Evolutionary conservation across 2,797 vertebrate species (phyloP).

Genomic region (Squalus acanthias): DNA sequence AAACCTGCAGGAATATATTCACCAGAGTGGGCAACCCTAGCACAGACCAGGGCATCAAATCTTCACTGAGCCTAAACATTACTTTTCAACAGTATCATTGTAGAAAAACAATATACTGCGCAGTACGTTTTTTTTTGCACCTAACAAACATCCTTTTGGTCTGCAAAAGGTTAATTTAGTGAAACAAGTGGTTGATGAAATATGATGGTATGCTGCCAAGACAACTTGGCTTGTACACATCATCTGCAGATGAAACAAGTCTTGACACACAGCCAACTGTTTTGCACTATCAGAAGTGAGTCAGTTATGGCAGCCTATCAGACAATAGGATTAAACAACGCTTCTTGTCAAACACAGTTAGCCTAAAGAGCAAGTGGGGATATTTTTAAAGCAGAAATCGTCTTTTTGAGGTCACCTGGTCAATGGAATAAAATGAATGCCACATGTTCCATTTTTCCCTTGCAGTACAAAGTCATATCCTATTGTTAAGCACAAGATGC

Average conservation of each 20-base stretch:
- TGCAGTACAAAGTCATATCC: no score
- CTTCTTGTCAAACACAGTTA: background rate
- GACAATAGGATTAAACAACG: background rate
- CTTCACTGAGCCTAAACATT: background rate
- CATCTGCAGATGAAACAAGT: background rate
- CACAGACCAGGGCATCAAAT: background rate
- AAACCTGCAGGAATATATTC: background rate
- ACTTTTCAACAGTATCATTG: background rate
- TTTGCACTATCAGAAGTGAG: conserved; percentile 14
- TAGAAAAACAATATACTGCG: background rate
- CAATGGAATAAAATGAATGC: background rate
- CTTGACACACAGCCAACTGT: background rate
- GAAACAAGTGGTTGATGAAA: background rate
- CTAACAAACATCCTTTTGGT: background rate
- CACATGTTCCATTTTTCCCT: background rate
- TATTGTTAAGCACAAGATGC: background rate
- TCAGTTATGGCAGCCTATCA: background rate
- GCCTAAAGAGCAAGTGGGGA: background rate
- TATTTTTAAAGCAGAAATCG: background rate
- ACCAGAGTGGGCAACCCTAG: background rate
- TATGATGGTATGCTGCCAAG: background rate
- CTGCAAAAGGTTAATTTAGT: background rate
- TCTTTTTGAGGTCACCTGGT: background rate
- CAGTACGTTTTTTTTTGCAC: background rate
- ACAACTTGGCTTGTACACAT: background rate